Evolutionary conservation across 2,113 vertebrate species (phyloP), one percentile per base, ranked within the genome.

Genomic region (Siniperca chuatsi): DNA sequence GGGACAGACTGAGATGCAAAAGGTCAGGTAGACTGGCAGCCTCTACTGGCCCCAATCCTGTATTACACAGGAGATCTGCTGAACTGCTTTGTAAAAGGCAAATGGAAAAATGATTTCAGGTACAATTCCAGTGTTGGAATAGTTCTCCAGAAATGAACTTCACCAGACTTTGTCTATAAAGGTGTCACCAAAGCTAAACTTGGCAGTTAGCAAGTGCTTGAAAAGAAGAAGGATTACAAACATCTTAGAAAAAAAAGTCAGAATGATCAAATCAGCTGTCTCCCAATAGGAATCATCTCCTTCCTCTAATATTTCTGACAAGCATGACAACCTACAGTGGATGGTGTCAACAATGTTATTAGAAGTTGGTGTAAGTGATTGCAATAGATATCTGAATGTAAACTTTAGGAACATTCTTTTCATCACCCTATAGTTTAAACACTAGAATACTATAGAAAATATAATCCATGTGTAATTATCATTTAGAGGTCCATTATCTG

Each of bases 11-110:
- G 6, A 52, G 18, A 64, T 8, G 12, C 1, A 13, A 35, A 61
- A 57, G 52, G 70, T 52, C 16, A 52, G 71, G 44, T 10, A 4
- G 73, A 77, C 37, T 35, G 69, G 75, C 78, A 82, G 75, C 76
- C 50, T 76, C 75, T 75, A 55, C 54, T 82, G 85, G 71, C 82
- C 15, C 1, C 13, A 6, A 2, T 1, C 16, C 57, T 54, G 37
- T 29, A 87, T 46, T 57, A 46, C 40, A 62, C 16, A 37, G 44
- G 29, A 52, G 25, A 12, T 25, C 57, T 54, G 46, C 8, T 25
- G 5, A 20, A 2, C 2, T 16, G 42, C 3, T 61, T 60, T 7
- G 42, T 18, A 4, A 61, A 42, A 68, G 11, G 21, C 3, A 16
- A 46, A 35, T 12, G 25, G 18, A 33, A 57, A 42, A 44, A 67